Evolutionary conservation across 2,113 vertebrate species (phyloP), one percentile per base, ranked within the genome.

Genomic region (Ciconia stormi): DNA sequence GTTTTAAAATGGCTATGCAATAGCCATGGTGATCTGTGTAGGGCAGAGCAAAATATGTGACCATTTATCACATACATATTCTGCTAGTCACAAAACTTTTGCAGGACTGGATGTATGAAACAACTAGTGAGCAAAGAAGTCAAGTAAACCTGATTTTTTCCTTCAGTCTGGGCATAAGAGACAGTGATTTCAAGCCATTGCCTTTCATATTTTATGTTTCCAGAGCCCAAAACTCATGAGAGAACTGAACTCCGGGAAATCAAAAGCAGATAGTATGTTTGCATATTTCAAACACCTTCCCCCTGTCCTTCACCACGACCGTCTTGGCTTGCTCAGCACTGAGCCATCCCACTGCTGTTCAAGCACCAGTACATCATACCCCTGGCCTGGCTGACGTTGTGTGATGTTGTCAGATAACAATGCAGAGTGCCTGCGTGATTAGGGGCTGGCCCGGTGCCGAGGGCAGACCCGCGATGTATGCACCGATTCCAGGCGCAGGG

Each of bases 131-230:
- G 5, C 7, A 65, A 76, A 84, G 21, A 32, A 69, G 13, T 29
- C 38, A 56, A 50, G 52, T 34, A 59, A 66, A 52, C 32, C 16
- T 82, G 44, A 13, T 12, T 53, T 53, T 20, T 87, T 72, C 17
- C 8, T 29, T 76, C 2, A 1, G 8, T n/a, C 40, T 72, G 30
- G 27, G 6, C 27, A 29, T 26, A 76, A 42, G 1, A 82, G 21
- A 13, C 21, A 55, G 25, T 20, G 25, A 50, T 53, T 86, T 88
- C 44, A 73, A 77, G 40, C 8, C 52, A 42, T 47, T 77, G 10
- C 7, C 21, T 88, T 95, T 71, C 27, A 15, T 53, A 63, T 82
- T 82, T 93, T 56, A 19, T 73, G 25, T 77, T 94, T 93, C 46
- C 16, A 7, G n/a, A 66, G 27, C 25, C 47, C 59, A 74, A 94